Base-by-base conservation (phyloP, 2,113 vertebrate genomes). In the Periophthalmodon schlosseri region DNA sequence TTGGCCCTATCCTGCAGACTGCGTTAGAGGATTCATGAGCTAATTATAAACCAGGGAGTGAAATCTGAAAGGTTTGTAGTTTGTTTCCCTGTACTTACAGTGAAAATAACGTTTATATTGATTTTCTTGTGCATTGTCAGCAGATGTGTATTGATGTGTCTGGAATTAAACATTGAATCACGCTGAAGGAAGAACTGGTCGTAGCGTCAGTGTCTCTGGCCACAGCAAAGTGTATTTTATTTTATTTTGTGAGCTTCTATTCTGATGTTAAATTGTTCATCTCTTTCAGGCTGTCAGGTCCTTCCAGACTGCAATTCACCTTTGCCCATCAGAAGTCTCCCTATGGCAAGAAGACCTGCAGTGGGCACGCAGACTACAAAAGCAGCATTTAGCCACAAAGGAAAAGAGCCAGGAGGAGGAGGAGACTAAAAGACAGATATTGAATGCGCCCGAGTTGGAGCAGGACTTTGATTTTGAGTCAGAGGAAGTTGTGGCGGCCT, bases 381-480 rank as follows among this genome's bases (percentile, higher is more conserved):
- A 94, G 57, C 94, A 96, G 77, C 91, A 95, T 57, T 72, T 72
- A 15, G 92, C 90, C 5, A 91, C 93, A 36, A 79, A 90, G 82
- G 91, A 90, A 78, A 89, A 86, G 67, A 79, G 84, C 3, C 77
- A 67, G 5, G 76, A 80, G 28, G 94, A 95, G 70, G 82, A 91
- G 0, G 84, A 93, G n/a, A 69, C 88, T 0, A 83, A 84, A 47
- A 81, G 70, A 7, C 81, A 86, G 66, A 72, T 91, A 36, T 80
- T 91, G 0, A 70, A 91, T 9, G 90, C 87, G 6, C 94, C 95
- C 0, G 95, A 95, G 87, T 88, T 95, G 0, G 88, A 96, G 66
- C 94, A 92, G n/a, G 97, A 99, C 88, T 99, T 96, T 73, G 97
- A 99, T 88, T 99, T 98, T 77, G 97, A 99, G 91, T 96, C 97